A percentile compares a stretch with the other conserved stretches of the same genome.
phyloP scores from a whole-genome alignment of 2,888 invertebrate species.

The Spisula solida region DNA sequence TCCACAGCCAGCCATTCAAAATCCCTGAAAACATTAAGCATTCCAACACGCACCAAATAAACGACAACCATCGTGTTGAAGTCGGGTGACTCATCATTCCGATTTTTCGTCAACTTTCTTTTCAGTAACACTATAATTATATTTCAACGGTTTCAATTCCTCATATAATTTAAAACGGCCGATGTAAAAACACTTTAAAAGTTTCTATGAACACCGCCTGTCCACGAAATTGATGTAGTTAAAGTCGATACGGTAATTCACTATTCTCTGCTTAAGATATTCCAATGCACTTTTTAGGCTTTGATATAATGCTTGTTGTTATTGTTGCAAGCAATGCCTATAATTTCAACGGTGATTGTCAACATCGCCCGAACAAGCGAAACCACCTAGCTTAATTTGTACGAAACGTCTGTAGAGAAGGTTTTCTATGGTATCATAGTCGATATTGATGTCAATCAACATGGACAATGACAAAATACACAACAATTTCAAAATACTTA shows the following conservation, averaged over 20 bases:
- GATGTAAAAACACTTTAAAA: neutral
- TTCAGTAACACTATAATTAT: neutral
- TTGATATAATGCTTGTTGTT: neutral
- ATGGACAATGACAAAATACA: slow-evolving; percentile 2
- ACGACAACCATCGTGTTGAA: slow-evolving; percentile 60
- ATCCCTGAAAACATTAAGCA: slow-evolving; percentile 82
- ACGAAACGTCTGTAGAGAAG: neutral
- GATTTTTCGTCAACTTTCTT: neutral
- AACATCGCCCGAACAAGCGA: neutral
- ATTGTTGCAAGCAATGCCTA: neutral
- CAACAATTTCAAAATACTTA: neutral
- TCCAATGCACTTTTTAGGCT: neutral
- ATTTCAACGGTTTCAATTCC: neutral
- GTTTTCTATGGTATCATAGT: neutral
- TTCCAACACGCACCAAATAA: slow-evolving; percentile 79
- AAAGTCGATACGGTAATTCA: neutral
- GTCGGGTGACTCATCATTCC: neutral
- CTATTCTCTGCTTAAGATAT: neutral
- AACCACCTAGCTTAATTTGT: neutral
- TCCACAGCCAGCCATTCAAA: slow-evolving; percentile 81
- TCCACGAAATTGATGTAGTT: neutral
- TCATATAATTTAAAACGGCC: neutral
- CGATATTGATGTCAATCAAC: slow-evolving; percentile 19
- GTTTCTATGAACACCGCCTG: neutral
- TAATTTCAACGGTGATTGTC: neutral